phyloP scores from a whole-genome alignment of 2,888 invertebrate species.

The Epinotia brunnichana region DNA sequence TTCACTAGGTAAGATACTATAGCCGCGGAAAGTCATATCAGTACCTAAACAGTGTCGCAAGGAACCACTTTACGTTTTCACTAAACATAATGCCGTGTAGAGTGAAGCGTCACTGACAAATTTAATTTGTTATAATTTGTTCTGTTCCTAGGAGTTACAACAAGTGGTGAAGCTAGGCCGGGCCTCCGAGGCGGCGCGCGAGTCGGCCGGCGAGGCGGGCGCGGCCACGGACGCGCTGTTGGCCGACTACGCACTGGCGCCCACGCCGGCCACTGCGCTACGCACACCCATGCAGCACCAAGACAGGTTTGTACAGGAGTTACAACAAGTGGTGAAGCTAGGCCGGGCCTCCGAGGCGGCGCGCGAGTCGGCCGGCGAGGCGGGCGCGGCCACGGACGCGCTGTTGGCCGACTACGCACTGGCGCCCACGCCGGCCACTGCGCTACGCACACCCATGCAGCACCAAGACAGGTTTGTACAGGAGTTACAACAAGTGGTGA shows the following conservation, averaged over 20 bases:
- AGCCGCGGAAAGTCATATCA: no score
- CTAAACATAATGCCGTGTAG: no score
- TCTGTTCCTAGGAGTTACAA: no score
- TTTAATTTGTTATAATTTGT: no score
- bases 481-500: constrained; percentile 96
- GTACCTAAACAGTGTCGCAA: no score
- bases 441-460: constrained; percentile 92
- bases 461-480: constrained; percentile 89
- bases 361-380: constrained; percentile 92
- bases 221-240: constrained; percentile 90
- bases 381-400: constrained; percentile 89
- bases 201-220: constrained; percentile 90
- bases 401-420: constrained; percentile 93
- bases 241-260: constrained; percentile 92
- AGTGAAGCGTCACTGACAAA: no score
- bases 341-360: constrained; percentile 96
- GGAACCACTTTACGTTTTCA: no score
- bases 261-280: constrained; percentile 86
- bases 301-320: constrained; percentile 89
- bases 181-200: constrained; percentile 95
- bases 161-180: constrained; percentile 96
- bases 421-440: constrained; percentile 85
- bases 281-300: constrained; percentile 91
- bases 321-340: constrained; percentile 95
- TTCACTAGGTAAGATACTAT: no score